A percentile compares a stretch with the other conserved stretches of the same genome.
Evolutionary conservation across 2,888 invertebrate species (phyloP).

Genomic region (Pharmacophagus antenor): DNA sequence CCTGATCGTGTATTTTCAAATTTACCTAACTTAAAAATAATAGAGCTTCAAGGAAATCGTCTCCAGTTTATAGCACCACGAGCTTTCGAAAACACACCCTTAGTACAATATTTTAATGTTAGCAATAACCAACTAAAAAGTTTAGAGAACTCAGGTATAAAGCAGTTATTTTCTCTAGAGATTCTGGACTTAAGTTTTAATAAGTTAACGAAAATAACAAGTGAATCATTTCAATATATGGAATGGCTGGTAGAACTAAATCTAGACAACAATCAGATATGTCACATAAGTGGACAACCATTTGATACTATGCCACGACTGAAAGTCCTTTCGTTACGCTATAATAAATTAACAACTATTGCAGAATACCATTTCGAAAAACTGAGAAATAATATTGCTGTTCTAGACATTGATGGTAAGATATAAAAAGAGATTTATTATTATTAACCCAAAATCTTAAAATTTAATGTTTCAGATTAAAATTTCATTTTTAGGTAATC

Average conservation of each 20-base stretch:
- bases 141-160: slow-evolving; percentile 87
- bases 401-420: slow-evolving; percentile 91
- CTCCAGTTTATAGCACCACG: slow-evolving; percentile 86
- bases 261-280: slow-evolving; percentile 91
- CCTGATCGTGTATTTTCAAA: slow-evolving; percentile 89
- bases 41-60: slow-evolving; percentile 90
- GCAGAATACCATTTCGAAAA: slow-evolving; percentile 88
- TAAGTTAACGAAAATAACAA: slow-evolving; percentile 85
- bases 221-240: slow-evolving; percentile 85
- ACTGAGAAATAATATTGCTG: slow-evolving; percentile 89
- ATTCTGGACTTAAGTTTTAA: slow-evolving; percentile 93
- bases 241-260: slow-evolving; percentile 93
- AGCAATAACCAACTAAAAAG: slow-evolving; percentile 89
- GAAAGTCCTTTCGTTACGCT: slow-evolving; percentile 88
- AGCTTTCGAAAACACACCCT: slow-evolving; percentile 89
- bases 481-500: slow-evolving; percentile 84
- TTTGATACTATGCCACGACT: slow-evolving; percentile 92
- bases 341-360: slow-evolving; percentile 87
- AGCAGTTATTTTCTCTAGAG: slow-evolving; percentile 88
- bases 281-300: slow-evolving; percentile 88
- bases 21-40: slow-evolving; percentile 85
- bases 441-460: background rate
- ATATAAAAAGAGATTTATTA: slow-evolving; percentile 30
- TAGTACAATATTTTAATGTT: slow-evolving; percentile 89
- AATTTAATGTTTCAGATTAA: background rate